phyloP scores from a whole-genome alignment of 2,113 vertebrate genomes.

The Calidris pygmaea region DNA sequence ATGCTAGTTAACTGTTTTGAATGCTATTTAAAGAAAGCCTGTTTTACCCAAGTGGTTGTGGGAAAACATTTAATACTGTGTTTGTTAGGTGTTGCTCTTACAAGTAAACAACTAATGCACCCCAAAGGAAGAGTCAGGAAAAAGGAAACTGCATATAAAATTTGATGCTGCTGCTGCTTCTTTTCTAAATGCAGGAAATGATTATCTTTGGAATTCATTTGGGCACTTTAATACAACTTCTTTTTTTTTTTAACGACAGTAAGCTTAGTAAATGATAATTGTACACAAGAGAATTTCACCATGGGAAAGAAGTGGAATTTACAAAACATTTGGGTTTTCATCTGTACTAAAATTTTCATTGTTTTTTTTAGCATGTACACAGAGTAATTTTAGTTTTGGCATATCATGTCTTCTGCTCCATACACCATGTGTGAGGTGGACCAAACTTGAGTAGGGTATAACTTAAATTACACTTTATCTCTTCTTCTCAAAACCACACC shows the following conservation, averaged over 20 bases:
- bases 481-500: neutral
- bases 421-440: neutral
- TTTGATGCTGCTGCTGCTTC: slow-evolving; percentile 28
- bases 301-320: slow-evolving; percentile 14
- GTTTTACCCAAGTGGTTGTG: neutral
- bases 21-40: neutral
- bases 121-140: slow-evolving; percentile 59
- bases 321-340: neutral
- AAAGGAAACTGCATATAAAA: slow-evolving; percentile 69
- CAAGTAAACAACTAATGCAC: slow-evolving; percentile 57
- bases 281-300: slow-evolving; percentile 7
- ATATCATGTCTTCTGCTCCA: neutral
- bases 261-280: neutral
- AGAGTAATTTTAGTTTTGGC: neutral
- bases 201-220: slow-evolving; percentile 6
- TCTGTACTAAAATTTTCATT: neutral
- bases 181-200: slow-evolving; percentile 25
- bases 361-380: neutral
- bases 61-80: slow-evolving; percentile 44
- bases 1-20: neutral
- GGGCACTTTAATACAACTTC: neutral
- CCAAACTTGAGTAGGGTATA: neutral
- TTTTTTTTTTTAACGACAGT: neutral
- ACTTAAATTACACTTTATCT: neutral
- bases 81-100: slow-evolving; percentile 50